Evolutionary conservation across 1,140 invertebrate species (phyloP), one percentile per base, ranked within the genome.

Genomic region (Zelostemma sp.): DNA sequence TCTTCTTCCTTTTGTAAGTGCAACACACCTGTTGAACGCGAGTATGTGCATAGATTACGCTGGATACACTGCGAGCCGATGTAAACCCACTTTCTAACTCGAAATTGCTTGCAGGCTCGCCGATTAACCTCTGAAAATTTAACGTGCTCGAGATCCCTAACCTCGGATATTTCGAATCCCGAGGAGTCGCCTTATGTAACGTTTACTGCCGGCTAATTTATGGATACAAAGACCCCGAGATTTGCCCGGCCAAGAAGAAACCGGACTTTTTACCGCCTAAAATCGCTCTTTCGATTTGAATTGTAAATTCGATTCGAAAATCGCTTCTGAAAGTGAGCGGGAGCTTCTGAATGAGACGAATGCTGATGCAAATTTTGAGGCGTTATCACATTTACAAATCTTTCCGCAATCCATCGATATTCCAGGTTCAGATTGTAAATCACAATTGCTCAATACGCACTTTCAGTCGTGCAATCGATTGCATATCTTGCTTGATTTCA

Each of bases 11-110:
- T 18, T 19, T 19, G 43, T 46, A 3, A 6, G 2, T 43, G 3
- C 35, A 15, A 43, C 16, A 43, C 41, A 43, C 41, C 41, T 43
- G 41, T 43, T 43, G 12, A 43, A 9, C 33, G 31, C 47, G 46
- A 14, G 18, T 16, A 12, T 31, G 6, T 28, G 18, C 46, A 28
- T 6, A 18, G 56, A 53, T 25, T 45, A 45, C 35, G 11, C 49
- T 46, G n/a, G 33, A 12, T 14, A 50, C 38, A 14, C 17, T 21
- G 16, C 41, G 49, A 43, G 47, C 62, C 51, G 57, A 68, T 68
- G 33, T 9, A 18, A 61, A 45, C 50, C 51, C 19, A 61, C 64
- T 68, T 68, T 68, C 64, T 68, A 67, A 68, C 64, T 68, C 38
- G 33, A 61, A 61, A 68, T 63, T 59, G 55, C 49, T 68, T 54